These are phyloP conservation scores for Enteromius unitaeniatus DNA, from an alignment of 2,797 vertebrate genomes.

Conservation along the genomic window DNA sequence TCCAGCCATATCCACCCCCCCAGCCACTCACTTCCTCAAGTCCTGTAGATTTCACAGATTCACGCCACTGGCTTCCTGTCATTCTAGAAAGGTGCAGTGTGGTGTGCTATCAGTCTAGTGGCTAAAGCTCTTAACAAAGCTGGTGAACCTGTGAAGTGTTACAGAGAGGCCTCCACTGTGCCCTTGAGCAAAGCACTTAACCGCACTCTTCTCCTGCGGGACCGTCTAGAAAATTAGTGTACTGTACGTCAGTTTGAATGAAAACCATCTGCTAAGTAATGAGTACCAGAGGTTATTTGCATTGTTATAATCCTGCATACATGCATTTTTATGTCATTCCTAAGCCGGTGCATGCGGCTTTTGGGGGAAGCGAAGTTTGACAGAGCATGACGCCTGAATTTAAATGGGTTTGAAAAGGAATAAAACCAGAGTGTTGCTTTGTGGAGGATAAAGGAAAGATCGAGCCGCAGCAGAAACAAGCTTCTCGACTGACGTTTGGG, in stretches of 20 bases:
- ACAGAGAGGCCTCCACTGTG: constrained; percentile 1
- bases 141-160: constrained; percentile 32
- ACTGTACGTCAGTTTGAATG: constrained; percentile 25
- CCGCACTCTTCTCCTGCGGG: constrained; percentile 1
- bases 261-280: constrained; percentile 47
- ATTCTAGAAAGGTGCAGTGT: constrained; percentile 26
- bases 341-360: background rate
- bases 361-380: constrained; percentile 27
- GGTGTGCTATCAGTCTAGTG: constrained; percentile 10
- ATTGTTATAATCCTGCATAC: constrained; percentile 48
- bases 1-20: background rate
- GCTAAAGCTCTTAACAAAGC: constrained; percentile 36
- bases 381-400: constrained; percentile 44
- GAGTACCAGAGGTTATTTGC: constrained; percentile 42
- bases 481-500: constrained; percentile 42
- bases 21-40: background rate
- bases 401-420: constrained; percentile 46
- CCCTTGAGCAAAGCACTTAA: constrained; percentile 30
- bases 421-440: constrained; percentile 34
- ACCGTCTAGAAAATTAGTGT: constrained; percentile 24
- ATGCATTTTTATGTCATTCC: constrained; percentile 38
- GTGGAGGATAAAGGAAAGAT: constrained; percentile 45
- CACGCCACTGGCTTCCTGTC: constrained; percentile 25
- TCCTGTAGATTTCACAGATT: constrained; percentile 42
- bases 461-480: constrained; percentile 26